These are phyloP conservation scores for Harmothoe impar DNA, from an alignment of 2,888 invertebrate species.

Conservation along the genomic window DNA sequence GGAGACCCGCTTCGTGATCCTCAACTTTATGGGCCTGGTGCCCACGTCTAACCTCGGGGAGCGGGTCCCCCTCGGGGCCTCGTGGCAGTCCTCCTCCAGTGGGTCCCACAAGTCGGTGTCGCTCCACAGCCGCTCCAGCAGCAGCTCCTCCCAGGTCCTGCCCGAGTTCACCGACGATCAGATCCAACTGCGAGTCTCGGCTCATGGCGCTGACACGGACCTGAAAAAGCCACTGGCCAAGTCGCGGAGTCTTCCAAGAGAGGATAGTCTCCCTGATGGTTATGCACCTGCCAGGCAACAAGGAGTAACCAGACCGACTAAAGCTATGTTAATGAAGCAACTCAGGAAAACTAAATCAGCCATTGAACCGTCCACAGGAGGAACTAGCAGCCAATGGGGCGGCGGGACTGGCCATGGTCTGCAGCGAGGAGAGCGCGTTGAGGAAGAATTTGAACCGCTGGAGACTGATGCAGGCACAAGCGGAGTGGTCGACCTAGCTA, in stretches of 20 bases:
- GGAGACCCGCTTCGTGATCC: slow-evolving; percentile 75
- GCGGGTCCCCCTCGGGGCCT: neutral
- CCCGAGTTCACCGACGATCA: slow-evolving; percentile 38
- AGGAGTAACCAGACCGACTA: neutral
- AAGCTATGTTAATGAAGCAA: neutral
- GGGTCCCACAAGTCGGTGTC: slow-evolving; percentile 12
- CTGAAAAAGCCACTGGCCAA: slow-evolving; percentile 17
- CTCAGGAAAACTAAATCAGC: slow-evolving; percentile 37
- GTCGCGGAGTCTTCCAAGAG: neutral
- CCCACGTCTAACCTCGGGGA: slow-evolving; percentile 44
- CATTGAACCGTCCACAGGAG: neutral
- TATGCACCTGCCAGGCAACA: neutral
- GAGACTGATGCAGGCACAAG: neutral
- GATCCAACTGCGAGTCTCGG: neutral
- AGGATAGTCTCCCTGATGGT: neutral
- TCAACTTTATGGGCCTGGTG: slow-evolving; percentile 71
- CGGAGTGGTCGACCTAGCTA: neutral
- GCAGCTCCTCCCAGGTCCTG: slow-evolving; percentile 38
- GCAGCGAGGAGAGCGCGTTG: neutral
- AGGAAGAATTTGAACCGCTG: neutral
- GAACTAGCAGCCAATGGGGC: neutral
- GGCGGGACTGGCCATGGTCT: neutral
- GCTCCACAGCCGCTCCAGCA: slow-evolving; percentile 40
- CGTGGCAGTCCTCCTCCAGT: slow-evolving; percentile 1
- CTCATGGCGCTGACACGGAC: neutral